Evolutionary conservation across 2,797 vertebrate species (phyloP).

Genomic region (Chaetodon trifasciatus): DNA sequence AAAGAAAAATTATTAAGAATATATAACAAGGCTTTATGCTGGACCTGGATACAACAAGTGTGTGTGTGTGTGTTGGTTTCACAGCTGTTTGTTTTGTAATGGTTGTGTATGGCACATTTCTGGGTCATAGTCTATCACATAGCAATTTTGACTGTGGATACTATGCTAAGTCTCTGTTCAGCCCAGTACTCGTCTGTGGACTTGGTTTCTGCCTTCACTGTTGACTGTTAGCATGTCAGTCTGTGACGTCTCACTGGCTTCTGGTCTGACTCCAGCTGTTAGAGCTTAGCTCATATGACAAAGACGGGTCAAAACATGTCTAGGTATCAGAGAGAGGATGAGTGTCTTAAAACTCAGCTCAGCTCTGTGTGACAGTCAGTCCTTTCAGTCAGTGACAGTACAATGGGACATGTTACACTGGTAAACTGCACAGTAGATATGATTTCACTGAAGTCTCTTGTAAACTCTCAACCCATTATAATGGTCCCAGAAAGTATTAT

Average conservation of each 20-base stretch:
- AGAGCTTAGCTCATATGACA: conserved; percentile 28
- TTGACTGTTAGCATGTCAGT: conserved; percentile 2
- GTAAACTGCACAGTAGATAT: neutral
- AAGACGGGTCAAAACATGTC: conserved; percentile 14
- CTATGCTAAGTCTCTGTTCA: neutral
- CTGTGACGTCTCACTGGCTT: conserved; percentile 5
- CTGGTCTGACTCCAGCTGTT: conserved; percentile 38
- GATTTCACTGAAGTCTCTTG: neutral
- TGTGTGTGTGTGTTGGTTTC: neutral
- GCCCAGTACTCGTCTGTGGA: neutral
- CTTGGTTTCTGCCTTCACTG: neutral
- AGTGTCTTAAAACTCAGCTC: conserved; percentile 20
- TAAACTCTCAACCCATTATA: too few relatives aligned
- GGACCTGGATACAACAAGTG: neutral
- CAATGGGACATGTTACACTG: neutral
- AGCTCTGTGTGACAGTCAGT: neutral
- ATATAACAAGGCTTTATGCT: neutral
- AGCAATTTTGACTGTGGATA: neutral
- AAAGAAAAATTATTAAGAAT: neutral
- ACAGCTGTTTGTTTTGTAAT: neutral
- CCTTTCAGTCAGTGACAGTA: neutral
- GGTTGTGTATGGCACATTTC: neutral
- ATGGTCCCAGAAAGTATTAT: neutral
- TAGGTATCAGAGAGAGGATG: conserved; percentile 4
- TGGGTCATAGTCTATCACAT: neutral